A percentile compares a stretch with the other conserved stretches of the same genome.
phyloP scores from a whole-genome alignment of 2,888 invertebrate genomes.

The Liposcelis brunnea region DNA sequence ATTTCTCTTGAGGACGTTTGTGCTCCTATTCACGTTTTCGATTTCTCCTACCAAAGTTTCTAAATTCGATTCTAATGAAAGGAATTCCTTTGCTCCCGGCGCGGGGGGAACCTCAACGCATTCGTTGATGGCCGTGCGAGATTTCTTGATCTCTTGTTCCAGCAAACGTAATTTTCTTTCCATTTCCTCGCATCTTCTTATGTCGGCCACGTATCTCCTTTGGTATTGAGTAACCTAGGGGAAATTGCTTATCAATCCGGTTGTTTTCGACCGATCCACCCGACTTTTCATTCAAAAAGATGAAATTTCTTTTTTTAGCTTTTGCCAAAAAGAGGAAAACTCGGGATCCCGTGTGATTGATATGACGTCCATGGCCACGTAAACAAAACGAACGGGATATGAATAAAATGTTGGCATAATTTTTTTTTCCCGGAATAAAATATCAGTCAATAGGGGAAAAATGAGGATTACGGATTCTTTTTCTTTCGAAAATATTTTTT shows the following conservation, averaged over 20 bases:
- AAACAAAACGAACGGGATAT: no score
- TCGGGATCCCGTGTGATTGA: background rate
- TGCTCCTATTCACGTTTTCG: no score
- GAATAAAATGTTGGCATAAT: no score
- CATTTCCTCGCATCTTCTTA: conserved; percentile 42
- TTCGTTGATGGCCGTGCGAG: conserved; percentile 31
- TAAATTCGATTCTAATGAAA: no score
- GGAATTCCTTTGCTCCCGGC: no score
- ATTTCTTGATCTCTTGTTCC: conserved; percentile 38
- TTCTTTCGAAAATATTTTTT: background rate
- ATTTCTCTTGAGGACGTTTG: no score
- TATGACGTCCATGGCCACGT: no score
- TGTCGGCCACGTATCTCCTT: conserved; percentile 41
- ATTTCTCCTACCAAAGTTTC: no score
- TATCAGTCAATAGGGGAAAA: no score
- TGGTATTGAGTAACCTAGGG: conserved; percentile 42
- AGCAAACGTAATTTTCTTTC: conserved; percentile 35
- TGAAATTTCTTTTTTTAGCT: conserved; percentile 18
- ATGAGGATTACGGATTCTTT: no score
- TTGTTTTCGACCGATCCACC: background rate
- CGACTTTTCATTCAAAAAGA: background rate
- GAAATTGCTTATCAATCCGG: no score
- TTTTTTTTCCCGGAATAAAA: no score
- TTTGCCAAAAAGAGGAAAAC: conserved; percentile 23
- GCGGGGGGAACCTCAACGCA: conserved; percentile 18